A percentile compares a stretch with the other conserved stretches of the same genome.
phyloP scores from a whole-genome alignment of 1,140 invertebrate genomes.

The honey bee (Apis mellifera) region Amel_HAv3.1 CM009943.2:9221001-9221500 shows the following conservation, averaged over 20 bases:
- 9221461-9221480: too few species aligned
- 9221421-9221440: not conserved
- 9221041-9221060: not conserved
- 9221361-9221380: not conserved
- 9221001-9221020: too few species aligned
- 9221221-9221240: not conserved
- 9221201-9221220: not conserved
- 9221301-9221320: not conserved
- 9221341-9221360: not conserved
- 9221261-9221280: not conserved
- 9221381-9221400: not conserved
- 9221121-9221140: too few species aligned
- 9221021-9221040: too few species aligned
- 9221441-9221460: too few species aligned
- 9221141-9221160: not conserved
- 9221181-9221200: not conserved
- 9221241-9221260: not conserved
- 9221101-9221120: too few species aligned
- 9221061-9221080: not conserved
- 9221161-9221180: slow-evolving; percentile 1
- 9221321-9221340: not conserved
- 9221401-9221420: not conserved
- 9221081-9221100: not conserved
- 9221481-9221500: too few species aligned
- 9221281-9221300: not conserved